phyloP scores from a whole-genome alignment of 2,888 invertebrate species.

The Girardia tigrina region DNA sequence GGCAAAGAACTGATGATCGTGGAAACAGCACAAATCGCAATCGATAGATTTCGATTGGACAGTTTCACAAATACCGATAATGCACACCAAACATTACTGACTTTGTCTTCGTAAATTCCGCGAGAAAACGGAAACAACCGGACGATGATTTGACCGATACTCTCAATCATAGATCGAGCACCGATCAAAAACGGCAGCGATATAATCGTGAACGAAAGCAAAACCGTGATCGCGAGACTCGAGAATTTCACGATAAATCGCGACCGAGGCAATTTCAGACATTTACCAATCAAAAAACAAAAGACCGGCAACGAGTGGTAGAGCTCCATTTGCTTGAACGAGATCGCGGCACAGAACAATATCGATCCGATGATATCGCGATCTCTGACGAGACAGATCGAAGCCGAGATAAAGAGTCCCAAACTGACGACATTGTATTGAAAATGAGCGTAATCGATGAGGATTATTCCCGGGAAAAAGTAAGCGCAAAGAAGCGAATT shows the following conservation, averaged over 20 bases:
- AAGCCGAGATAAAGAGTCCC: constrained; percentile 67
- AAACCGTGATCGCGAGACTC: constrained; percentile 1
- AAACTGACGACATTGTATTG: constrained; percentile 91
- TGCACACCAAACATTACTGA: constrained; percentile 87
- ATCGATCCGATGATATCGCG: constrained; percentile 57
- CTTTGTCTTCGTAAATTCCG: constrained; percentile 86
- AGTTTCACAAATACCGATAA: constrained; percentile 72
- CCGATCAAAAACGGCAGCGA: constrained; percentile 55
- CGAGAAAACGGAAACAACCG: constrained; percentile 77
- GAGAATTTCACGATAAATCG: not conserved
- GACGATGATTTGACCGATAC: constrained; percentile 58
- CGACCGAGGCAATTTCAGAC: constrained; percentile 48
- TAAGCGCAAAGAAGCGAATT: constrained; percentile 38
- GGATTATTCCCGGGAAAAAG: constrained; percentile 66
- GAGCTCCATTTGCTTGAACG: constrained; percentile 97
- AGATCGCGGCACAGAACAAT: constrained; percentile 70
- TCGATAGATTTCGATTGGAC: no score
- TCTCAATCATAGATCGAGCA: constrained; percentile 67
- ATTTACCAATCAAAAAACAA: constrained; percentile 66
- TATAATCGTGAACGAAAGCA: constrained; percentile 29
- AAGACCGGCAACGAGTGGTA: constrained; percentile 93
- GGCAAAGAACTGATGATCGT: no score
- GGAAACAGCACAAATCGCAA: no score
- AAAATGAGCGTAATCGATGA: constrained; percentile 95
- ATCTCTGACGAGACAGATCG: constrained; percentile 56